phyloP scores from a whole-genome alignment of 2,113 vertebrate species.

The Ammospiza caudacuta region DNA sequence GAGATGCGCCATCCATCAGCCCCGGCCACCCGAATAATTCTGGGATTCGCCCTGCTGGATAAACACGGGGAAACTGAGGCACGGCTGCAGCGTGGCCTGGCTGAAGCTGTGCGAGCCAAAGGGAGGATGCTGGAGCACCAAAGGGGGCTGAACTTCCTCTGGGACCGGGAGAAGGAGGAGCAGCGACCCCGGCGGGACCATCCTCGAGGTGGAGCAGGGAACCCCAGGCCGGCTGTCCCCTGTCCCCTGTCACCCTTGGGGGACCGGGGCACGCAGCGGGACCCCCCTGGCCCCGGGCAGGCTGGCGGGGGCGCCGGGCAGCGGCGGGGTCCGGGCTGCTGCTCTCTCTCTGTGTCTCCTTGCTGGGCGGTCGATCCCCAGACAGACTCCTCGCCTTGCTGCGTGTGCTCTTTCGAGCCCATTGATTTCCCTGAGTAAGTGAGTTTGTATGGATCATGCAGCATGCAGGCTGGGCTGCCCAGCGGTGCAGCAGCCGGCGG shows the following conservation, averaged over 20 bases:
- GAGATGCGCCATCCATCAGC: not conserved
- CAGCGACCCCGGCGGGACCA: not conserved
- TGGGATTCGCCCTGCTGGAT: not conserved
- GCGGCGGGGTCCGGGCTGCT: conserved; percentile 3
- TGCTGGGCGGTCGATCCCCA: conserved; percentile 61
- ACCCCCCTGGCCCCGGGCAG: not conserved
- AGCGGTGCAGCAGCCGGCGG: conserved; percentile 54
- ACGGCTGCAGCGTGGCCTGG: not conserved
- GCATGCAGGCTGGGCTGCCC: conserved; percentile 55
- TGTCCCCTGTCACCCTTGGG: fast-evolving
- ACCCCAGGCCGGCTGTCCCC: fast-evolving
- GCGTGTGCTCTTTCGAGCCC: conserved; percentile 65
- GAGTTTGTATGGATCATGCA: conserved; percentile 75
- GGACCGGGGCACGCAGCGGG: not conserved
- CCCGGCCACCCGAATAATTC: too few relatives aligned
- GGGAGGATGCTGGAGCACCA: fast-evolving
- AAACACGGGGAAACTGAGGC: conserved; percentile 14
- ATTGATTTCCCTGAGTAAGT: conserved; percentile 76
- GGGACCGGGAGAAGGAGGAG: fast-evolving
- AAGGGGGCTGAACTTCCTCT: not conserved
- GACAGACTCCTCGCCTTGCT: conserved; percentile 68
- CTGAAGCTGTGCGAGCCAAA: fast-evolving
- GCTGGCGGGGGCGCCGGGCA: not conserved
- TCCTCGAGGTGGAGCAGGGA: fast-evolving
- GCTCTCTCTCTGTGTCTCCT: conserved; percentile 52